A percentile compares a stretch with the other conserved stretches of the same genome.
Conservation (phyloP, 2,888 invertebrate species). For the Acanthosepion esculentum region DNA sequence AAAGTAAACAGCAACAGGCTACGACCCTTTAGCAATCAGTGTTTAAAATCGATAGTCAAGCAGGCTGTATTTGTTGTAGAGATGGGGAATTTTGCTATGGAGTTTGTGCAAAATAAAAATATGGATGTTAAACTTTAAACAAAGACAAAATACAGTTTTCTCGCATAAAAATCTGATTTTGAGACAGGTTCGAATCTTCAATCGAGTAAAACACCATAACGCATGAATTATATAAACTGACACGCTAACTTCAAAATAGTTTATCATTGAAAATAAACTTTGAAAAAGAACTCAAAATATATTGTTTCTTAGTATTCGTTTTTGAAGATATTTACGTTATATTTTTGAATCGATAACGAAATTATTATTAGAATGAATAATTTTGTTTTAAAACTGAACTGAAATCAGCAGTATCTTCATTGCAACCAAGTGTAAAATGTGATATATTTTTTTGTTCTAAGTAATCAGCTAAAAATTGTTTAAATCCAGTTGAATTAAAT, state of each 20-base stretch:
- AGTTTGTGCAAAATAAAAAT: not conserved
- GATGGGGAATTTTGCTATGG: not conserved
- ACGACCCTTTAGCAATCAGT: not conserved
- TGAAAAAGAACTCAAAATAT: too few relatives aligned
- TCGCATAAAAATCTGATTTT: not conserved
- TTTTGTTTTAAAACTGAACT: too few relatives aligned
- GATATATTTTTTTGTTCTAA: too few relatives aligned
- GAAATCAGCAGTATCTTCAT: too few relatives aligned
- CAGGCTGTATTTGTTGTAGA: not conserved
- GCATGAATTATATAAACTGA: not conserved
- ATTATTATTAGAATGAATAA: too few relatives aligned
- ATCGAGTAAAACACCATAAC: not conserved
- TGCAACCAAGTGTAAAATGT: too few relatives aligned
- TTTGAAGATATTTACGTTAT: too few relatives aligned
- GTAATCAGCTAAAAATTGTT: too few relatives aligned
- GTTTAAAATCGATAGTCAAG: slow-evolving; percentile 20
- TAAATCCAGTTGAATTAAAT: too few relatives aligned
- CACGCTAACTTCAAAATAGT: not conserved
- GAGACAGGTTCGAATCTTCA: not conserved
- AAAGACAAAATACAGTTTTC: not conserved
- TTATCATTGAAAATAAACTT: not conserved
- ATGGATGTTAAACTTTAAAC: not conserved
- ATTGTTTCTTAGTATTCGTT: too few relatives aligned
- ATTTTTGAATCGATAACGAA: too few relatives aligned
- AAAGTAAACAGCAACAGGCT: not conserved